Conservation (phyloP, 2,797 vertebrate species). For the Phoeniculus purpureus region DNA sequence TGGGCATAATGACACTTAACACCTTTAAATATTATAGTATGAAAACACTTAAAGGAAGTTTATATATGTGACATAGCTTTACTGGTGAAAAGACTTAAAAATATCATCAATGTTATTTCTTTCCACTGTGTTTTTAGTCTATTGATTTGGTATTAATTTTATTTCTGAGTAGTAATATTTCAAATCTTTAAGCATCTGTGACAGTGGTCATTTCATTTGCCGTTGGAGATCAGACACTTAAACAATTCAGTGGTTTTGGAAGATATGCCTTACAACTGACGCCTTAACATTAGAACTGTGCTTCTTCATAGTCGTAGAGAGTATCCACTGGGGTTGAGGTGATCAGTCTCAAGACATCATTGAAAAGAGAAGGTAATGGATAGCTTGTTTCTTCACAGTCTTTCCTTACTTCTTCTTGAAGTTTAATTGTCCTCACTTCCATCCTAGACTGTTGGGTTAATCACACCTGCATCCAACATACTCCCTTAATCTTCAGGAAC, state of each 20-base stretch:
- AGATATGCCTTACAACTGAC: background rate
- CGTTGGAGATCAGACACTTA: background rate
- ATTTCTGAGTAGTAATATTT: background rate
- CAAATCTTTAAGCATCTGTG: background rate
- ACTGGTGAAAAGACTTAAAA: background rate
- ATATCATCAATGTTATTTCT: background rate
- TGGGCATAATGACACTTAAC: background rate
- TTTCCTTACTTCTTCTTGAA: background rate
- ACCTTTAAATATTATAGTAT: background rate
- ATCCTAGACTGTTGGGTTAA: accelerated
- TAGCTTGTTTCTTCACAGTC: background rate
- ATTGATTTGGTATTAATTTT: accelerated
- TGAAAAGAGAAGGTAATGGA: background rate
- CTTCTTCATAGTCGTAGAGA: background rate
- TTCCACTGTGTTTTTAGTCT: background rate
- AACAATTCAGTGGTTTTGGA: background rate
- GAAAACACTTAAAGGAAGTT: background rate
- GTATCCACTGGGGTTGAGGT: too few species aligned
- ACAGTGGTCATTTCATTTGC: background rate
- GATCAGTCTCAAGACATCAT: background rate
- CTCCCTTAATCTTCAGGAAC: background rate
- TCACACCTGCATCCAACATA: background rate
- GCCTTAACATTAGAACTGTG: background rate
- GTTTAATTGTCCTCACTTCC: background rate
- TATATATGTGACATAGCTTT: background rate